Base-by-base conservation (phyloP, 1,140 invertebrate species). In the Brachionus manjavacas region DNA sequence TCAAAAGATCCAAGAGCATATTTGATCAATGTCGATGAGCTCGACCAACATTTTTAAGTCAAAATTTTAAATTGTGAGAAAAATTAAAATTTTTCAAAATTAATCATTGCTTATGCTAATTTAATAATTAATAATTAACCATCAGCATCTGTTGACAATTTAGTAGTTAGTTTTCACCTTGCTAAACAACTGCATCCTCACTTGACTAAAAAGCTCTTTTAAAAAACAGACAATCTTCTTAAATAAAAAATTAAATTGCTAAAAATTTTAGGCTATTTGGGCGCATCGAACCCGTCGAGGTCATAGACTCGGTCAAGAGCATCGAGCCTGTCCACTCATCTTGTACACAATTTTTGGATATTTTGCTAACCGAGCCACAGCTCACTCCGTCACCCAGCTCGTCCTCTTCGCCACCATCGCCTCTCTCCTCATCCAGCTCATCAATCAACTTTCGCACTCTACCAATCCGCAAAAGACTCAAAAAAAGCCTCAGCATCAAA, bases 261-360 rank as follows among this genome's bases (percentile, higher is more conserved):
- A 70, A 70, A 4, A 39, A 31, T 70, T 35, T 49, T 0, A 72
- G 39, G 35, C n/a, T 31, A 72, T n/a, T 39, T 41, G 35, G 31
- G 7, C n/a, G n/a, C 14, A 20, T 20, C 68, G 35, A 39, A 28
- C 23, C 31, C 14, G 31, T 31, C 31, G 25, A 68, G 66, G 68
- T n/a, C n/a, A n/a, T n/a, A n/a, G n/a, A n/a, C n/a, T n/a, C n/a
- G n/a, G n/a, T n/a, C n/a, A n/a, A n/a, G n/a, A n/a, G n/a, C n/a
- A n/a, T n/a, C n/a, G n/a, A 72, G 41, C 35, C 68, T 41, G 52
- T 20, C 52, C 16, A 41, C 16, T 72, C 68, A n/a, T 72, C 68
- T 39, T 72, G 68, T 72, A 72, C 68, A 16, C 28, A 72, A 72
- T 72, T 72, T 6, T 72, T 72, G 31, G 35, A 72, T 9, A 41